Conservation (phyloP, 2,113 vertebrate species). For the Hymenochirus boettgeri region DNA sequence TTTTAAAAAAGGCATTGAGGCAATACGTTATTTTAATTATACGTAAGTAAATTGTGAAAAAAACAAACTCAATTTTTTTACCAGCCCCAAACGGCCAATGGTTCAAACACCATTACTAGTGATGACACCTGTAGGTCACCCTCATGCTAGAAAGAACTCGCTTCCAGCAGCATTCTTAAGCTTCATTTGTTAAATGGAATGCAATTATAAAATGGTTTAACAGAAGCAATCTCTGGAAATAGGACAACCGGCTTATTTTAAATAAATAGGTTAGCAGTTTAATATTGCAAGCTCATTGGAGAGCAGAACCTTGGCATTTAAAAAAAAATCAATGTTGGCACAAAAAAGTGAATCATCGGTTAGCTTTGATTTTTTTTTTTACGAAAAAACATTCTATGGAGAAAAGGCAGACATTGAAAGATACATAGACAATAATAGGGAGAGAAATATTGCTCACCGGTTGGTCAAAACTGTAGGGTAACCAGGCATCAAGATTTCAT, state of each 20-base stretch:
- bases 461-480: too few species aligned
- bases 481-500: too few species aligned
- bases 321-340: not conserved
- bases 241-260: not conserved
- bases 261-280: not conserved
- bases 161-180: too few species aligned
- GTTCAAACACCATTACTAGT: too few species aligned
- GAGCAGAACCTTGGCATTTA: not conserved
- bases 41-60: too few species aligned
- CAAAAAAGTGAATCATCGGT: not conserved
- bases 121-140: too few species aligned
- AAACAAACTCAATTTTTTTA: too few species aligned
- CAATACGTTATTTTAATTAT: too few species aligned
- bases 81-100: too few species aligned
- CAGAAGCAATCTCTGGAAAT: not conserved
- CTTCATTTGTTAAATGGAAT: not conserved
- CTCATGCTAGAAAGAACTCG: too few species aligned
- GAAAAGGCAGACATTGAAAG: not conserved
- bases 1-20: too few species aligned
- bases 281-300: not conserved
- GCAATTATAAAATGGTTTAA: not conserved
- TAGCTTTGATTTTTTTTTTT: not conserved
- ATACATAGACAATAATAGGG: not conserved
- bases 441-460: too few species aligned
- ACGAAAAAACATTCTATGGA: not conserved